Evolutionary conservation across 1,140 invertebrate genomes (phyloP).

Genomic region (Argopecten irradians): DNA sequence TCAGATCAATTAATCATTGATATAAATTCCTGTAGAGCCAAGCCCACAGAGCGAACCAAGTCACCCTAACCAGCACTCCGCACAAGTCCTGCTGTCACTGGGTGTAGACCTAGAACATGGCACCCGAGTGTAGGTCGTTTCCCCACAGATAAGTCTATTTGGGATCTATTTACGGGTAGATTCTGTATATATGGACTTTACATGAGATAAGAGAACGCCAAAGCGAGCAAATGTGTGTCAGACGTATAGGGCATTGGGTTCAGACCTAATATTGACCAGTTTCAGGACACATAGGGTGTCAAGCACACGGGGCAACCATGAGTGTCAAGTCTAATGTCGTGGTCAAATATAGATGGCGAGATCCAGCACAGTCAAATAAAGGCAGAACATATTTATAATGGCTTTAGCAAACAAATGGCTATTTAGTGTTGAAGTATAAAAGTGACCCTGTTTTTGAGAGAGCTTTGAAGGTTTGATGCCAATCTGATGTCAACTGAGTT

Average conservation of each 20-base stretch:
- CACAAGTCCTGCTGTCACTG: not conserved
- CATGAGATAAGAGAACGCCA: not conserved
- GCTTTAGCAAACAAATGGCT: no score
- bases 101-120: not conserved
- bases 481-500: no score
- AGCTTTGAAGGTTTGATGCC: no score
- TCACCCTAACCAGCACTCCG: not conserved
- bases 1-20: not conserved
- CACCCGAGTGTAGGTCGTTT: not conserved
- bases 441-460: no score
- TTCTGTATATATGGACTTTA: not conserved
- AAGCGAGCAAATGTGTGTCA: not conserved
- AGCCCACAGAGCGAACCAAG: slow-evolving; percentile 4
- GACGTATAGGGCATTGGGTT: not conserved
- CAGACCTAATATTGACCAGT: not conserved
- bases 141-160: not conserved
- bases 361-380: not conserved
- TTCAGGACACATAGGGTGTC: not conserved
- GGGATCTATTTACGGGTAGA: not conserved
- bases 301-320: not conserved
- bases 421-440: no score
- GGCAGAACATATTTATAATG: not conserved
- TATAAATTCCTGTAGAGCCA: not conserved
- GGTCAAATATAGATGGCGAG: not conserved
- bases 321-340: not conserved